These are phyloP conservation scores for Thecocarcelia acutangulata DNA, from an alignment of 2,888 invertebrate genomes.

Conservation along the genomic window DNA sequence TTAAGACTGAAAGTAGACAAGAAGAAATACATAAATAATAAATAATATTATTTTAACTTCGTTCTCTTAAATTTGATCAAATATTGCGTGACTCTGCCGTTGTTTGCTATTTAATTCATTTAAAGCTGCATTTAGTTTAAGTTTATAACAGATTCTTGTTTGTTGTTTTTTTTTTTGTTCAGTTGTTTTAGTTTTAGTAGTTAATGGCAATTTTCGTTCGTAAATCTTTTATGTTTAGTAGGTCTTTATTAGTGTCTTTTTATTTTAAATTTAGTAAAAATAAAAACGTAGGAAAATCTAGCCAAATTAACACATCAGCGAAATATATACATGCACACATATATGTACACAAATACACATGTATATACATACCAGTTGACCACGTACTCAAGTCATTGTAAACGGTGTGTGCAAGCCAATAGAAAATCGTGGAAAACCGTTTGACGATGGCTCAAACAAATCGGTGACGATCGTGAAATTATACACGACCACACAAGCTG, in stretches of 20 bases:
- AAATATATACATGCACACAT: not conserved
- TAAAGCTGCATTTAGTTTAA: constrained; percentile 47
- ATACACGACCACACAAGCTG: no score
- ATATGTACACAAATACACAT: not conserved
- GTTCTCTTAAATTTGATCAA: constrained; percentile 38
- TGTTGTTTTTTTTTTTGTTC: not conserved
- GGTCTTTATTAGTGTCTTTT: constrained; percentile 28
- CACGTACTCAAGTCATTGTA: no score
- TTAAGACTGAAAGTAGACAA: constrained; percentile 49
- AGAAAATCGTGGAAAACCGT: no score
- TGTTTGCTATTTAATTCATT: constrained; percentile 49
- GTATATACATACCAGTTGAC: not conserved
- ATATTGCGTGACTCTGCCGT: constrained; percentile 66
- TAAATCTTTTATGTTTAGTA: constrained; percentile 54
- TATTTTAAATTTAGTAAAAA: constrained; percentile 8
- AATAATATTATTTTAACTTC: constrained; percentile 16
- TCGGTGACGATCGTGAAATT: no score
- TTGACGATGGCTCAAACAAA: no score
- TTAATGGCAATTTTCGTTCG: constrained; percentile 49
- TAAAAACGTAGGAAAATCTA: constrained; percentile 1
- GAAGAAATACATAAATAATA: constrained; percentile 14
- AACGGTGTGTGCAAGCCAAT: no score
- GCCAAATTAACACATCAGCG: constrained; percentile 43
- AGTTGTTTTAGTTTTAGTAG: constrained; percentile 27
- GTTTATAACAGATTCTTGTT: constrained; percentile 49